Evolutionary conservation across 2,113 vertebrate species (phyloP).

Genomic region (Apodemus sylvaticus): DNA sequence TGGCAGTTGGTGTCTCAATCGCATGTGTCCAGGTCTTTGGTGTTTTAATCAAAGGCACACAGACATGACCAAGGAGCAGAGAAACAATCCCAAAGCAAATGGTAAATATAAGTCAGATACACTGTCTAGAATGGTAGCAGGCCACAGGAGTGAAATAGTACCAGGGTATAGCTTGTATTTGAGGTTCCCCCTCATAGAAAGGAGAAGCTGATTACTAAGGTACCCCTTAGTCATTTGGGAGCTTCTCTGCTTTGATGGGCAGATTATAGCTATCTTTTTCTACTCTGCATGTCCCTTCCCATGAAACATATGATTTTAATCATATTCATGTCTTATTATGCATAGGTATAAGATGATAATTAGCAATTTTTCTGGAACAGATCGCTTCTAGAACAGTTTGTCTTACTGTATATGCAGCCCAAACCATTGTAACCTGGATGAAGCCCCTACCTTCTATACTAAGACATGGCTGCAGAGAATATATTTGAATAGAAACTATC

Average conservation of each 20-base stretch:
- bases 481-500: background rate
- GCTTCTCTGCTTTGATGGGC: background rate
- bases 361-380: background rate
- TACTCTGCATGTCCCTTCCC: background rate
- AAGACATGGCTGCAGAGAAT: background rate
- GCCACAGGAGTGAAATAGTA: background rate
- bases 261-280: background rate
- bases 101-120: too few species aligned
- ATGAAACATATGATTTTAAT: background rate
- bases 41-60: too few species aligned
- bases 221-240: too few species aligned
- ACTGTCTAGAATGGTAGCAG: too few species aligned
- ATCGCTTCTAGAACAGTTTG: background rate
- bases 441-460: background rate
- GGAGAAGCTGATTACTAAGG: background rate
- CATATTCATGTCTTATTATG: background rate
- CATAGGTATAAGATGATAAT: background rate
- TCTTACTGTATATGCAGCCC: background rate
- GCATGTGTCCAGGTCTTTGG: background rate
- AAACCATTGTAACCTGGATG: background rate
- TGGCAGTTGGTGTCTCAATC: background rate
- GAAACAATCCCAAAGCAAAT: background rate
- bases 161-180: background rate
- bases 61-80: background rate
- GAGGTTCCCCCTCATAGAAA: background rate